Conservation (phyloP, 1,140 invertebrate genomes). For the Aricia agestis region DNA sequence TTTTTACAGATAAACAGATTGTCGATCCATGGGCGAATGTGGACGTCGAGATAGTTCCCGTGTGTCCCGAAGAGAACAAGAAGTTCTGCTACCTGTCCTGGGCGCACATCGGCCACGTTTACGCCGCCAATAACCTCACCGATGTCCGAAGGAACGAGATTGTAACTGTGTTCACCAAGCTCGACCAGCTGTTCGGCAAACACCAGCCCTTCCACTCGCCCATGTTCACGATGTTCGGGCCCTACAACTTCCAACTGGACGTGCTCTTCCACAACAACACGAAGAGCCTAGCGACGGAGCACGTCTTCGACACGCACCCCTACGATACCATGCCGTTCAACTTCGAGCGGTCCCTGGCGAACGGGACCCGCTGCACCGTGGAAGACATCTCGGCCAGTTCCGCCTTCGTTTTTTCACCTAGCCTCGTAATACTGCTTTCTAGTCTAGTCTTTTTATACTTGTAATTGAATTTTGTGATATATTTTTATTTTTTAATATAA, state of each 20-base stretch:
- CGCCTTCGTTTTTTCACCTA: slow-evolving; percentile 23
- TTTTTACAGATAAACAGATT: slow-evolving; percentile 43
- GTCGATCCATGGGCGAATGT: slow-evolving; percentile 35
- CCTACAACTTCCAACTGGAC: slow-evolving; percentile 78
- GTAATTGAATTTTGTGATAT: neutral
- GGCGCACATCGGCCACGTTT: slow-evolving; percentile 80
- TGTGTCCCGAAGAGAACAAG: slow-evolving; percentile 75
- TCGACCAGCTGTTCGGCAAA: slow-evolving; percentile 83
- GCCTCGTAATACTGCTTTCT: slow-evolving; percentile 29
- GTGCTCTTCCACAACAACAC: slow-evolving; percentile 84
- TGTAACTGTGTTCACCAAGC: slow-evolving; percentile 79
- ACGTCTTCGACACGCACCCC: slow-evolving; percentile 60
- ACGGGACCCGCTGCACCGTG: slow-evolving; percentile 40
- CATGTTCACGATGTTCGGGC: slow-evolving; percentile 81
- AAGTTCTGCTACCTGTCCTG: slow-evolving; percentile 82
- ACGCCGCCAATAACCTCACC: slow-evolving; percentile 77
- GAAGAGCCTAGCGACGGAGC: slow-evolving; percentile 63
- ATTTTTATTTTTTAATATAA: slow-evolving; percentile 23
- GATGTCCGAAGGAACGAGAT: slow-evolving; percentile 79
- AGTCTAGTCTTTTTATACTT: slow-evolving; percentile 32
- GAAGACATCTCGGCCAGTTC: slow-evolving; percentile 25
- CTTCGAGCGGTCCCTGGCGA: slow-evolving; percentile 48
- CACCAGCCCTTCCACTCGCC: slow-evolving; percentile 76
- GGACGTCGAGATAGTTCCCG: slow-evolving; percentile 53
- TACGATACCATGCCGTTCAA: slow-evolving; percentile 54